Conservation (phyloP, 2,888 invertebrate genomes). For the Malacosoma neustria region DNA sequence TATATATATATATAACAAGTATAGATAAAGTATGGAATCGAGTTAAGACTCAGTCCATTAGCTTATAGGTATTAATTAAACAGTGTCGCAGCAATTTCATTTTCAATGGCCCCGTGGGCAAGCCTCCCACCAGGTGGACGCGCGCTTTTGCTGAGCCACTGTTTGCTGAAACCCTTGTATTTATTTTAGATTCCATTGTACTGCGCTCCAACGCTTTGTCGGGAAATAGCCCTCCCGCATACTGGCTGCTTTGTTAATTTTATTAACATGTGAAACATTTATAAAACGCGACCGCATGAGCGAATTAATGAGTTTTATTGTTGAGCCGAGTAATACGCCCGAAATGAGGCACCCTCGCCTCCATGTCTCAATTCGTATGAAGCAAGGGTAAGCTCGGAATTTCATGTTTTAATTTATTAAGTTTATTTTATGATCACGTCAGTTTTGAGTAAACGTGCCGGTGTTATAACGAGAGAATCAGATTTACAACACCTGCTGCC, state of each 20-base stretch:
- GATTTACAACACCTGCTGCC: constrained; percentile 45
- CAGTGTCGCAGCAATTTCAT: constrained; percentile 54
- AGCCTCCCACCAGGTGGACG: constrained; percentile 50
- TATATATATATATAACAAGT: no score
- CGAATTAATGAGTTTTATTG: constrained; percentile 73
- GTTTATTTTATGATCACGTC: constrained; percentile 43
- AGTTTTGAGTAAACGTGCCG: constrained; percentile 22
- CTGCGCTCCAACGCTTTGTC: constrained; percentile 61
- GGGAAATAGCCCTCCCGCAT: constrained; percentile 62
- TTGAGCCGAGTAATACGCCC: constrained; percentile 60
- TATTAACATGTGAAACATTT: constrained; percentile 74
- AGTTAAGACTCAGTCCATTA: no score
- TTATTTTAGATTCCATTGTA: constrained; percentile 72
- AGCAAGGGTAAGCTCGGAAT: constrained; percentile 29
- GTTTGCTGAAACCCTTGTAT: constrained; percentile 71
- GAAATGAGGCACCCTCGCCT: constrained; percentile 45
- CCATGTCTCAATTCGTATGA: constrained; percentile 40
- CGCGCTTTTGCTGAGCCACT: constrained; percentile 55
- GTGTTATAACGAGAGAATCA: constrained; percentile 22
- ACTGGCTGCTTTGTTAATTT: constrained; percentile 67
- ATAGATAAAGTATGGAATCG: no score
- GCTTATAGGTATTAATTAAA: constrained; percentile 51
- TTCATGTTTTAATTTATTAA: constrained; percentile 49
- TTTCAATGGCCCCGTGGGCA: constrained; percentile 41
- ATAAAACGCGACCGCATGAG: constrained; percentile 65